phyloP scores from a whole-genome alignment of 2,888 invertebrate species.

The Monopis laevigella region DNA sequence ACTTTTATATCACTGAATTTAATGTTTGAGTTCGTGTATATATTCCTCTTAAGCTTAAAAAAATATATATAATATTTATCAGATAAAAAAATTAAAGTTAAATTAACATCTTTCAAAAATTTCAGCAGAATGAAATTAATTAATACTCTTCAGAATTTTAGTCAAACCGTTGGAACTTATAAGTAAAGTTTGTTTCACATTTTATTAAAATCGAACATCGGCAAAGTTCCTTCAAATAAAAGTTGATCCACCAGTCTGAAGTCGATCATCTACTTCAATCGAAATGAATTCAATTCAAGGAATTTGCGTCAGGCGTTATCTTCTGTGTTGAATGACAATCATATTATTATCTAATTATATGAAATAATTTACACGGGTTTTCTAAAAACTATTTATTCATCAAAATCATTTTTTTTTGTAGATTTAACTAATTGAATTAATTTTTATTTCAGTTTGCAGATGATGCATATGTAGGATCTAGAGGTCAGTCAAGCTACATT shows the following conservation, averaged over 20 bases:
- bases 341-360: too few species aligned
- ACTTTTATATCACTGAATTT: background rate
- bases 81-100: background rate
- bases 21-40: background rate
- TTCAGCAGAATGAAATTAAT: conserved; percentile 36
- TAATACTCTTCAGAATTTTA: conserved; percentile 61
- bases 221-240: conserved; percentile 54
- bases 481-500: too few species aligned
- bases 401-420: too few species aligned
- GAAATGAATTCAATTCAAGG: conserved; percentile 3
- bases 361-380: too few species aligned
- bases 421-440: too few species aligned
- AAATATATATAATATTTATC: too few species aligned
- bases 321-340: too few species aligned
- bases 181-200: conserved; percentile 51
- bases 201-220: conserved; percentile 56
- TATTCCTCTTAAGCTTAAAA: too few species aligned
- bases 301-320: conserved; percentile 1
- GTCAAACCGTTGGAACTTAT: conserved; percentile 37
- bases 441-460: too few species aligned
- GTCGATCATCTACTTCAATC: background rate
- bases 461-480: too few species aligned
- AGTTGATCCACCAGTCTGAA: conserved; percentile 17
- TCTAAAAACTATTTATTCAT: too few species aligned
- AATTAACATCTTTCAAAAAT: background rate